Percentiles rank a stretch among this genome's conserved stretches.
Evolutionary conservation across 2,113 vertebrate genomes (phyloP).

Genomic region (Fulica atra): DNA sequence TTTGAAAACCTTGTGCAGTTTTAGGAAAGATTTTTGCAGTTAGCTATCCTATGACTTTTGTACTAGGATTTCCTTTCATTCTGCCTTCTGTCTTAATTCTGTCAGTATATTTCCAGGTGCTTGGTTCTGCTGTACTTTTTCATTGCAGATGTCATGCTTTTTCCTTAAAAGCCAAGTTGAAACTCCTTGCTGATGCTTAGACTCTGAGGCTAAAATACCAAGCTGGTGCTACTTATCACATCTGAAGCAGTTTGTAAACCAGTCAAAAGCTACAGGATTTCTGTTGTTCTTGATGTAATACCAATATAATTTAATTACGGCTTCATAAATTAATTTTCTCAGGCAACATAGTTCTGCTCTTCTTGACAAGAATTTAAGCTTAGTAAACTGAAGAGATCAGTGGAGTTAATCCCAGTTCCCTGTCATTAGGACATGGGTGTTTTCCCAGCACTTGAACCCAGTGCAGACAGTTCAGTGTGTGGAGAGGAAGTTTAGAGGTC

Average conservation of each 20-base stretch:
- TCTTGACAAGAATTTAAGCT: background rate
- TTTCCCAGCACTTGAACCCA: background rate
- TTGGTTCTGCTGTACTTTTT: background rate
- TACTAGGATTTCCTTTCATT: background rate
- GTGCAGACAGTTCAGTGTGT: background rate
- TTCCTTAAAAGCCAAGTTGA: background rate
- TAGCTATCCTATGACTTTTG: background rate
- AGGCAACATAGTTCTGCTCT: background rate
- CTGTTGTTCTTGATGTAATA: background rate
- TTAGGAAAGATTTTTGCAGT: background rate
- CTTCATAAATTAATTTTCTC: background rate
- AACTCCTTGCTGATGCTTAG: background rate
- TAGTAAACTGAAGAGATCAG: background rate
- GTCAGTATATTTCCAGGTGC: background rate
- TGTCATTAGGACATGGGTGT: background rate
- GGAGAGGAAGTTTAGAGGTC: background rate
- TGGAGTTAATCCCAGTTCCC: background rate
- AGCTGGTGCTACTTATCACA: background rate
- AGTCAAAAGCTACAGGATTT: background rate
- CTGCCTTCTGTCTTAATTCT: background rate
- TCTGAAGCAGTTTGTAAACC: background rate
- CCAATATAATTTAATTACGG: background rate
- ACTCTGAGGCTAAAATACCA: background rate
- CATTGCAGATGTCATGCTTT: background rate
- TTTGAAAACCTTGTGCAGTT: background rate